Evolutionary conservation across 2,797 vertebrate species (phyloP), one percentile per base, ranked within the genome.

Genomic region (Nannoperca australis): DNA sequence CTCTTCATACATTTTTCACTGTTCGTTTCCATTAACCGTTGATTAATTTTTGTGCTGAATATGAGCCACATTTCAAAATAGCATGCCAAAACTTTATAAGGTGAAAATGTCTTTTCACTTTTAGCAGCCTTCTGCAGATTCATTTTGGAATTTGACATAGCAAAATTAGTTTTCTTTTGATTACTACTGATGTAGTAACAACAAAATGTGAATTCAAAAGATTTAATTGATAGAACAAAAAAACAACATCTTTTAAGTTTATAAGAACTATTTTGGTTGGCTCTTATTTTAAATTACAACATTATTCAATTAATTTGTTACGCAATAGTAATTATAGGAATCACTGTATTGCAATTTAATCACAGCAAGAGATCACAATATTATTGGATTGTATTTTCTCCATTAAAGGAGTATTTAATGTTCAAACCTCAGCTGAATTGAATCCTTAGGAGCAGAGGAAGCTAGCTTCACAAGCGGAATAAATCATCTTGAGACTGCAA

Each of bases 1-100:
- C n/a, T 38, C 13, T 0, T 30, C 63, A 44, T 49, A 38, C 38
- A 71, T 45, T 50, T 58, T 81, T 53, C 17, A 0, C 27, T 63
- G 20, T 34, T 6, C 5, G 54, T 54, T 62, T 73, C 17, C 12
- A 60, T 44, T 47, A 59, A 84, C 36, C 17, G 11, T 9, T 24
- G 5, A 58, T 38, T 69, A 27, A 27, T 38, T 40, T 74, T 50
- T 17, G 8, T 36, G 14, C 45, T 67, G 47, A 58, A 44, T 30
- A 47, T 64, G 24, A 51, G 47, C n/a, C 55, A 38, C 18, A 50
- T 59, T 61, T 51, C n/a, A 45, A 62, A 63, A 51, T 8, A 40
- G 3, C 24, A 22, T 11, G 1, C 11, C 14, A 63, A 27, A 63
- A 14, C 5, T 69, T 5, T 56, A 49, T 47, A 8, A 70, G 62